phyloP scores from a whole-genome alignment of 2,797 vertebrate genomes.

The Leptoclinus maculatus region DNA sequence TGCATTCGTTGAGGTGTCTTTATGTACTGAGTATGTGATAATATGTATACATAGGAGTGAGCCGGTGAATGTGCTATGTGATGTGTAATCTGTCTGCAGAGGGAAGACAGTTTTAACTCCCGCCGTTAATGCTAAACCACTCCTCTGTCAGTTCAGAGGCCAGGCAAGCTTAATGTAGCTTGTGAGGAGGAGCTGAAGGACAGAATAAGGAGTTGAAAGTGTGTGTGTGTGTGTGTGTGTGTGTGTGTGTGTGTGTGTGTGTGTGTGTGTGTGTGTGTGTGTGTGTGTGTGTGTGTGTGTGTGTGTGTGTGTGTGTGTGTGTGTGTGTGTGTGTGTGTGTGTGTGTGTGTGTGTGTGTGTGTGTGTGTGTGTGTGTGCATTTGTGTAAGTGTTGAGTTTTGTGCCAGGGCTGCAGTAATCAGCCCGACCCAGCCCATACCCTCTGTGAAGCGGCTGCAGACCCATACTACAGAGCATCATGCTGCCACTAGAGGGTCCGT shows the following conservation, averaged over 20 bases:
- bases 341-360: not conserved
- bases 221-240: not conserved
- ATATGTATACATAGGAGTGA: slow-evolving; percentile 15
- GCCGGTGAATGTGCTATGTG: not conserved
- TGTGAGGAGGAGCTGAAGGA: slow-evolving; percentile 43
- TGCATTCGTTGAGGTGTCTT: slow-evolving; percentile 31
- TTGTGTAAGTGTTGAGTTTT: slow-evolving; percentile 20
- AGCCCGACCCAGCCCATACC: slow-evolving; percentile 43
- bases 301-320: not conserved
- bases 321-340: too few relatives aligned
- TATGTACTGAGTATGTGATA: slow-evolving; percentile 25
- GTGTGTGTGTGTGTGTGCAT: not conserved
- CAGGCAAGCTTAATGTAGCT: slow-evolving; percentile 40
- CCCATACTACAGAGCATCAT: slow-evolving; percentile 39
- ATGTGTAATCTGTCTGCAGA: slow-evolving; percentile 39
- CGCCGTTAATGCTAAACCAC: slow-evolving; percentile 40
- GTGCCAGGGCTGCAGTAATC: slow-evolving; percentile 65
- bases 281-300: not conserved
- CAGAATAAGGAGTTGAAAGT: slow-evolving; percentile 38
- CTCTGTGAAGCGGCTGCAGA: slow-evolving; percentile 39
- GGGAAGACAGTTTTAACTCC: slow-evolving; percentile 43
- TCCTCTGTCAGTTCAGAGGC: slow-evolving; percentile 48
- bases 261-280: not conserved
- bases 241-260: not conserved
- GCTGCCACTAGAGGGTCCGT: slow-evolving; percentile 49